A percentile compares a stretch with the other conserved stretches of the same genome.
Evolutionary conservation across 2,888 invertebrate genomes (phyloP).

Genomic region (Leptogaster cylindrica): DNA sequence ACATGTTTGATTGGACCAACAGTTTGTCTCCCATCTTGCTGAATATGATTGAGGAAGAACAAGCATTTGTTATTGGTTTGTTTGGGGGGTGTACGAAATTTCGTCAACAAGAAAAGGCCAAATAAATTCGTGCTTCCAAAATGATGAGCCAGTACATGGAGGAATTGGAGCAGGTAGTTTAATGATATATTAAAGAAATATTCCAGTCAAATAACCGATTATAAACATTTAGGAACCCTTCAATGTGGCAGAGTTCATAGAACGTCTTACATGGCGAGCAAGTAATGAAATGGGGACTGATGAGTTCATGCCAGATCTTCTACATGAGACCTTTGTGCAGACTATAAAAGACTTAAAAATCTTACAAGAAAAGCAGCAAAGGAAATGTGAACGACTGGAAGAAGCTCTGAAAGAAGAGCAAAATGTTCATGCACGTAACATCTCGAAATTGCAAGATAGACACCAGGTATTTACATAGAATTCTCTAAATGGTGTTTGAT

Average conservation of each 20-base stretch:
- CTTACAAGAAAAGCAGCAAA: constrained; percentile 82
- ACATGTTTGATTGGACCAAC: no score
- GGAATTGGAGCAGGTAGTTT: constrained; percentile 79
- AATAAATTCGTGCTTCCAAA: constrained; percentile 60
- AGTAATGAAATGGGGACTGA: constrained; percentile 76
- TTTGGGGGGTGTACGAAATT: background rate
- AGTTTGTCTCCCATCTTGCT: no score
- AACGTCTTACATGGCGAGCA: constrained; percentile 92
- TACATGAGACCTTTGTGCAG: constrained; percentile 91
- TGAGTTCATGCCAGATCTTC: constrained; percentile 82
- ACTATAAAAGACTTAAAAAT: constrained; percentile 84
- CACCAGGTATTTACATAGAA: constrained; percentile 70
- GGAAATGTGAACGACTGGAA: constrained; percentile 85
- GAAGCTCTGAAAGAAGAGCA: constrained; percentile 85
- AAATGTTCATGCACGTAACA: constrained; percentile 78
- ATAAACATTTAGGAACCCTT: constrained; percentile 81
- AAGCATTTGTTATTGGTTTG: no score
- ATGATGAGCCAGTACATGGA: constrained; percentile 90
- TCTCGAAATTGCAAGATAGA: constrained; percentile 81
- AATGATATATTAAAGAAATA: background rate
- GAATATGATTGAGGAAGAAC: no score
- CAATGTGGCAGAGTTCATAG: constrained; percentile 96
- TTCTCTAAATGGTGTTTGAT: background rate
- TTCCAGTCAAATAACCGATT: background rate
- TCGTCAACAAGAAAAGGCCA: background rate